Base-by-base conservation (phyloP, 2,797 vertebrate genomes). In the Lithobates pipiens region DNA sequence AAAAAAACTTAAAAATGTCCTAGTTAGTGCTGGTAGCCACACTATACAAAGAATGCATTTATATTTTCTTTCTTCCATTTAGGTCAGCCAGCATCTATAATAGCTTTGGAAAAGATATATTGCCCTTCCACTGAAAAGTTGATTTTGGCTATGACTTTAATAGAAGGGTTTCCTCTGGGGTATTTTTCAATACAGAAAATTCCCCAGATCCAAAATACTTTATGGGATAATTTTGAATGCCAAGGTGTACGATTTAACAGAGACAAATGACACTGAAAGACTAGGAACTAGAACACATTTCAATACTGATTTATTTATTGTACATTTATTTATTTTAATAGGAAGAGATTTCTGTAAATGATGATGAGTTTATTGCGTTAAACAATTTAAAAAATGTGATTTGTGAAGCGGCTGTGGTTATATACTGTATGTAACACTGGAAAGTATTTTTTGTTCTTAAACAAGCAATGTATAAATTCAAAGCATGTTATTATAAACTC, bases 101-200 rank as follows among this genome's bases (percentile, higher is more conserved):
- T 79, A 68, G 73, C 75, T 85, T 88, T 89, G 42, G 88, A 80
- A 81, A 87, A 89, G 78, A 88, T 36, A 88, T 85, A 89, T 89
- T 89, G 89, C 78, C 75, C 73, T 90, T 90, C n/a, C 44, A 29
- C 25, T 65, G 10, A 44, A 80, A 91, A 90, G 85, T 65, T 90
- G 82, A 89, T 91, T 92, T 90, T 88, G 76, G 84, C 74, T 76
- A 85, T 89, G 86, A 87, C 75, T 90, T 87, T 84, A 89, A 86
- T 89, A 57, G 86, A 90, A 88, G 54, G 88, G 80, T 88, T 90
- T 27, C 82, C 75, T 88, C 82, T 83, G 77, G 88, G 89, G 80
- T 78, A 36, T 90, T 92, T 91, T 73, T 65, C 83, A 81, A 80
- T 86, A 85, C 68, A 73, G 68, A 89, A 63, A 84, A 73, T 18